A percentile compares a stretch with the other conserved stretches of the same genome.
These are phyloP conservation scores for Musca vetustissima DNA, from an alignment of 1,140 invertebrate genomes.

Conservation along the genomic window DNA sequence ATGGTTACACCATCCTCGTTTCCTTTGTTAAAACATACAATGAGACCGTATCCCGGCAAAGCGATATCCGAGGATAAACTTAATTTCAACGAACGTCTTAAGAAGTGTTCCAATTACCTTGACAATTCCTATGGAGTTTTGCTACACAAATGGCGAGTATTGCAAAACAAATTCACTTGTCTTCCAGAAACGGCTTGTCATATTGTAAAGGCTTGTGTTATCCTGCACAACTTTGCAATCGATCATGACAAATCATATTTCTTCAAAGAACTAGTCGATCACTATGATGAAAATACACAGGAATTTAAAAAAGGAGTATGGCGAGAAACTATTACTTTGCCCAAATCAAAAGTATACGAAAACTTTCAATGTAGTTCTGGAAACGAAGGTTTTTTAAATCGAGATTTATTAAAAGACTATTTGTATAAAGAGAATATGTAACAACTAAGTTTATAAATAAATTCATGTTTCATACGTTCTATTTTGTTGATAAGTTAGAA, in stretches of 20 bases:
- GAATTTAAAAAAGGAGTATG: constrained; percentile 1
- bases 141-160: constrained; percentile 1
- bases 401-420: constrained; percentile 20
- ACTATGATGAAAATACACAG: background rate
- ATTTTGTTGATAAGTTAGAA: constrained; percentile 4
- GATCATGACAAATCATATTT: constrained; percentile 5
- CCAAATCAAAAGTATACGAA: background rate
- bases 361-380: background rate
- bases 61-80: background rate
- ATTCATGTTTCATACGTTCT: background rate
- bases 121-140: constrained; percentile 1
- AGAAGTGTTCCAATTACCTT: background rate
- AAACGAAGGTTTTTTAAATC: background rate
- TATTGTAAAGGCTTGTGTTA: constrained; percentile 3
- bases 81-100: constrained; percentile 6
- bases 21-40: constrained; percentile 2
- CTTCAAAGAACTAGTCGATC: background rate
- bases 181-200: background rate
- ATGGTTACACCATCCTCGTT: background rate
- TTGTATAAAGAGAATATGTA: constrained; percentile 7
- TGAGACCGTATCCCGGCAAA: constrained; percentile 11
- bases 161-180: constrained; percentile 9
- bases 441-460: no score
- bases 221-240: constrained; percentile 3
- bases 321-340: background rate